phyloP scores from a whole-genome alignment of 2,797 vertebrate species.

The Propithecus perrieri region DNA sequence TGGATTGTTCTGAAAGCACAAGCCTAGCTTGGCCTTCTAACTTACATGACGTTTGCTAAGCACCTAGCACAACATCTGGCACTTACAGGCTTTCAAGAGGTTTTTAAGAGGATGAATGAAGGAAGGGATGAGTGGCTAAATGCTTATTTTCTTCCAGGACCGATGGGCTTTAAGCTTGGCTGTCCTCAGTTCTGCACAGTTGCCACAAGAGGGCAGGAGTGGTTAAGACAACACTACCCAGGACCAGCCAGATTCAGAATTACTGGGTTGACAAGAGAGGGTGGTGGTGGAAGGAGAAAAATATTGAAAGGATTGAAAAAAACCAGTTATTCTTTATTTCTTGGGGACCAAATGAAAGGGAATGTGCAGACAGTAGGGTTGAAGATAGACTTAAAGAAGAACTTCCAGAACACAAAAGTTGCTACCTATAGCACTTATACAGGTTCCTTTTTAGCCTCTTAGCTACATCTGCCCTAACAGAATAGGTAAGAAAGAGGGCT shows the following conservation, averaged over 20 bases:
- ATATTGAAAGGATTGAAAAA: background rate
- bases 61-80: background rate
- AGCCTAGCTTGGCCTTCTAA: background rate
- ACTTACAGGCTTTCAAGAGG: background rate
- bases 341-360: background rate
- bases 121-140: accelerated
- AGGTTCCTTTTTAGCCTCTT: background rate
- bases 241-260: background rate
- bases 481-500: background rate
- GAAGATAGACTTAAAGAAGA: slow-evolving; percentile 12
- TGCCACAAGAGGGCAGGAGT: slow-evolving; percentile 55
- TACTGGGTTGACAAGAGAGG: background rate
- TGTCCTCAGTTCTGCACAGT: background rate
- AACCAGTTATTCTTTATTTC: background rate
- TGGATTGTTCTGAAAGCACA: background rate
- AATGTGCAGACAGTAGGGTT: background rate
- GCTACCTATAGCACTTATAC: background rate
- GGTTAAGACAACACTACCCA: background rate
- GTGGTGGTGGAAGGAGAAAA: background rate
- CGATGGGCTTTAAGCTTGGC: background rate
- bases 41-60: background rate
- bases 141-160: background rate
- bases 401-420: background rate
- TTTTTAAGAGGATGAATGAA: background rate
- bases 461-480: background rate